These are phyloP conservation scores for Drosophila hamatofila DNA, from an alignment of 2,888 invertebrate genomes.

Conservation along the genomic window DNA sequence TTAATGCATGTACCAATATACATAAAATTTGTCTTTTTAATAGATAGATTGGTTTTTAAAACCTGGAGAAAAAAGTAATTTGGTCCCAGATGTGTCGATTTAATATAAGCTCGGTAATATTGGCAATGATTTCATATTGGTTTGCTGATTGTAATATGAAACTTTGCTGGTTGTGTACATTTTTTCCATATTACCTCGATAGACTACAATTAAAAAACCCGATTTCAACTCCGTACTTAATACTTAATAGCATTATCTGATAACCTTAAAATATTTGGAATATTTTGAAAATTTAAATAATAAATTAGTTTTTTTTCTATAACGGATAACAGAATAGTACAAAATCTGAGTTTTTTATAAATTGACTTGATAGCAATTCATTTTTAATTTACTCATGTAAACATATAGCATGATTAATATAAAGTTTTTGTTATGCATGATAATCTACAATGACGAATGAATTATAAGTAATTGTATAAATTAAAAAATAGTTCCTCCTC, in stretches of 20 bases:
- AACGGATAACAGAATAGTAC: background rate
- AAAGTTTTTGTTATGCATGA: conserved; percentile 25
- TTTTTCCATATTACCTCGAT: background rate
- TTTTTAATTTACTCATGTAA: too few species aligned
- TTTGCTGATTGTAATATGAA: background rate
- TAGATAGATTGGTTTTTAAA: background rate
- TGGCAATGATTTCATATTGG: background rate
- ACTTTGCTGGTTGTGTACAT: background rate
- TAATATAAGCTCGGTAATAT: background rate
- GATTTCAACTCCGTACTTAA: background rate
- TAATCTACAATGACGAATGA: background rate
- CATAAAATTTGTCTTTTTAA: background rate
- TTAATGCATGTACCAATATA: conserved; percentile 11
- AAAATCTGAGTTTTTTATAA: background rate
- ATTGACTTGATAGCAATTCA: background rate
- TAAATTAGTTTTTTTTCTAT: background rate
- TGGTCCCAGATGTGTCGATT: background rate
- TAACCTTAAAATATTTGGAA: background rate
- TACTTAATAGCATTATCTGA: background rate
- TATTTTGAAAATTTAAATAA: background rate
- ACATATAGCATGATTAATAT: conserved; percentile 15
- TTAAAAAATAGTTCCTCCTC: conserved; percentile 89
- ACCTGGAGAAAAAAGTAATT: background rate
- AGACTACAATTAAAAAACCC: background rate
- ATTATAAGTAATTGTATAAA: conserved; percentile 19